Conservation (phyloP, 2,113 vertebrate species). For the Puffinus mauretanicus region DNA sequence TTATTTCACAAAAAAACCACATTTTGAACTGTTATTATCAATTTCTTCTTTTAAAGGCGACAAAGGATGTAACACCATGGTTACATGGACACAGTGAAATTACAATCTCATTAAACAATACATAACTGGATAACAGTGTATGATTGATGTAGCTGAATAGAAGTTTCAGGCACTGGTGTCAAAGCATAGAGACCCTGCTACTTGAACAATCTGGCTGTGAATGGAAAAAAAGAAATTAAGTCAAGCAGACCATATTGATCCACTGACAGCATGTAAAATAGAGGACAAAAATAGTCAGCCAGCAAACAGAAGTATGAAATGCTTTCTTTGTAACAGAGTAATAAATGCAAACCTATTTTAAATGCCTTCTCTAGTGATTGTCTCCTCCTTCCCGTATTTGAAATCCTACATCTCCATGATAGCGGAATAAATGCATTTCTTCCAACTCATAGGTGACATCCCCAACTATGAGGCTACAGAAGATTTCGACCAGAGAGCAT, state of each 20-base stretch:
- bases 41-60: background rate
- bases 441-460: background rate
- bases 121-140: background rate
- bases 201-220: slow-evolving; percentile 5
- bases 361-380: background rate
- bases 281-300: background rate
- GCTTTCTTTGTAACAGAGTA: background rate
- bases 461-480: background rate
- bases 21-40: background rate
- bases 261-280: background rate
- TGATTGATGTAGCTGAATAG: background rate
- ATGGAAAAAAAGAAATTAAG: background rate
- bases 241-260: background rate
- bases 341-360: background rate
- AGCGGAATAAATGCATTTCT: background rate
- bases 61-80: background rate
- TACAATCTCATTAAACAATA: background rate
- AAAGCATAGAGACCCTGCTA: background rate
- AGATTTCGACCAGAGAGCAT: background rate
- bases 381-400: background rate
- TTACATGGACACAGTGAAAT: background rate
- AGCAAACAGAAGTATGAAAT: background rate
- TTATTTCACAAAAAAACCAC: background rate
- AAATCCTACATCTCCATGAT: background rate
- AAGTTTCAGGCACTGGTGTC: background rate